These are phyloP conservation scores for Hirtodrosophila cameraria DNA, from an alignment of 2,888 invertebrate species.

Conservation along the genomic window DNA sequence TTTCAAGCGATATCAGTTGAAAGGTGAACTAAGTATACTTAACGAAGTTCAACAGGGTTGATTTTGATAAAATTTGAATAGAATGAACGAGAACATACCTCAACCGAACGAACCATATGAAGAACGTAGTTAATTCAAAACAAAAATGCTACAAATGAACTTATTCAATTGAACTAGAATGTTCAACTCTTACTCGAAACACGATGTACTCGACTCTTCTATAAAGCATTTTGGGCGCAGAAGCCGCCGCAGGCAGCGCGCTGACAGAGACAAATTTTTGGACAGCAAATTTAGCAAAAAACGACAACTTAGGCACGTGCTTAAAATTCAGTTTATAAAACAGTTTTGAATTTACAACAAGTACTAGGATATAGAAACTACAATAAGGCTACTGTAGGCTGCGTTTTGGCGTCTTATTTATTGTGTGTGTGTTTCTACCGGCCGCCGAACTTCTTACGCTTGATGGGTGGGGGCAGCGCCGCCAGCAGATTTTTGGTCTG, in stretches of 20 bases:
- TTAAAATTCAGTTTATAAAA: slow-evolving; percentile 14
- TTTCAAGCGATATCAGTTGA: too few species aligned
- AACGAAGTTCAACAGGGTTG: too few species aligned
- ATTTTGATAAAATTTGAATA: too few species aligned
- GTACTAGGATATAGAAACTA: slow-evolving; percentile 20
- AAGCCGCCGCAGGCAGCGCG: slow-evolving; percentile 1
- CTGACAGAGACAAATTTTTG: slow-evolving; percentile 63
- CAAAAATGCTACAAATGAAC: too few species aligned
- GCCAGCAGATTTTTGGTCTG: slow-evolving; percentile 89
- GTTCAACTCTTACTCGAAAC: too few species aligned
- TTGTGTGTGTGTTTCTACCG: slow-evolving; percentile 52
- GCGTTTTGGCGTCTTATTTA: not conserved
- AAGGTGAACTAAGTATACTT: too few species aligned
- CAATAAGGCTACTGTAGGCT: slow-evolving; percentile 17
- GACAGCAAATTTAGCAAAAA: slow-evolving; percentile 35
- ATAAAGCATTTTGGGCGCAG: not conserved
- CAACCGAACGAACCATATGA: too few species aligned
- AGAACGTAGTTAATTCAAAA: too few species aligned
- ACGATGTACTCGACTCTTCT: too few species aligned
- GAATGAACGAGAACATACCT: too few species aligned
- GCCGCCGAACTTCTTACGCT: slow-evolving; percentile 88
- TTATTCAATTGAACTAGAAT: too few species aligned
- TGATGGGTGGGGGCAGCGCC: slow-evolving; percentile 89
- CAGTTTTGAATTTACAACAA: slow-evolving; percentile 27
- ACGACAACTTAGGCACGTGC: slow-evolving; percentile 21